Conservation (phyloP, 2,113 vertebrate genomes). For the Herpailurus yagouaroundi region DNA sequence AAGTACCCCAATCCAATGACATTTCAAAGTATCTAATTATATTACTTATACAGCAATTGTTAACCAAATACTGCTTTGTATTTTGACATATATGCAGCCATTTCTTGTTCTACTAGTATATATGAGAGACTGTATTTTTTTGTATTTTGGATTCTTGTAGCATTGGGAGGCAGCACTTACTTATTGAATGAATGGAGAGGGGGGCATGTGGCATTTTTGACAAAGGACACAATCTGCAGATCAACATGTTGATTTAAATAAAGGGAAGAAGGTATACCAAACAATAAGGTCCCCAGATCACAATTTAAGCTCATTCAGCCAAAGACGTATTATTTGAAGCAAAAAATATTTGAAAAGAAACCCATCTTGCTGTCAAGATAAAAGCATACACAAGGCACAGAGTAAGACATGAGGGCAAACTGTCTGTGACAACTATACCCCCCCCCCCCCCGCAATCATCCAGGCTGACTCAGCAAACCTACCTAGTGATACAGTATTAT, state of each 20-base stretch:
- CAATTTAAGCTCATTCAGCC: background rate
- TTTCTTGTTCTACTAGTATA: background rate
- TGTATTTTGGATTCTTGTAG: background rate
- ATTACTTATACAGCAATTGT: background rate
- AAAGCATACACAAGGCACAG: background rate
- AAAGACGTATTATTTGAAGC: constrained; percentile 28
- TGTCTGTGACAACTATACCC: background rate
- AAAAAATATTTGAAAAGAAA: background rate
- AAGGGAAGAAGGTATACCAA: background rate
- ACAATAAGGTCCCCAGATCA: background rate
- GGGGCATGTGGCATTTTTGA: background rate
- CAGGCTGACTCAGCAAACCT: background rate
- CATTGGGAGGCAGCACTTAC: background rate
- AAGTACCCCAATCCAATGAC: background rate
- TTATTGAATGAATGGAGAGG: background rate
- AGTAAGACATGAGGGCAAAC: background rate
- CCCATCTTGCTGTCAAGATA: background rate
- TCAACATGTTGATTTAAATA: background rate
- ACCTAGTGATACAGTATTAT: background rate
- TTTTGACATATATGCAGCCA: background rate
- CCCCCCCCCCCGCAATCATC: no score
- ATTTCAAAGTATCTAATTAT: background rate
- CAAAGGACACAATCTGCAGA: background rate
- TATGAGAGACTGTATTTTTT: background rate
- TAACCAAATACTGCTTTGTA: background rate